These are phyloP conservation scores for Sebastes dallii DNA, from an alignment of 2,797 vertebrate species.

Conservation along the genomic window DNA sequence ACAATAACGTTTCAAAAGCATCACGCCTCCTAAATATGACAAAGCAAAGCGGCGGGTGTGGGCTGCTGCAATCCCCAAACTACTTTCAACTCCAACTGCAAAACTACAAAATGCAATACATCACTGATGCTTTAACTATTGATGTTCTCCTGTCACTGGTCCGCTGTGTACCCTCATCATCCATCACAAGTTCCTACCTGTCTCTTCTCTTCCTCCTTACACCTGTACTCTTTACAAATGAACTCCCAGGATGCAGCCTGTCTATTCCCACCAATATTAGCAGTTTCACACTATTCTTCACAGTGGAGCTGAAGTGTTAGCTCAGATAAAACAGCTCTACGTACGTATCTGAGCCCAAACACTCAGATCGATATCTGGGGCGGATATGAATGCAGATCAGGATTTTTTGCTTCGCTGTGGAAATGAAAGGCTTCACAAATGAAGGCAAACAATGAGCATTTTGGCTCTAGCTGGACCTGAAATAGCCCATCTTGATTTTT, in stretches of 20 bases:
- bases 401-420: constrained; percentile 3
- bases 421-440: constrained; percentile 24
- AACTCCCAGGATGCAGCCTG: constrained; percentile 69
- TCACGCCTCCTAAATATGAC: constrained; percentile 61
- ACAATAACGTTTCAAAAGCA: constrained; percentile 65
- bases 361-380: constrained; percentile 47
- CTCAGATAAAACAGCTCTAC: constrained; percentile 46
- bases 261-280: constrained; percentile 55
- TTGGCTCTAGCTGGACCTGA: not conserved
- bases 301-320: constrained; percentile 45
- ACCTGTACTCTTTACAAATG: constrained; percentile 76
- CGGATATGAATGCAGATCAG: constrained; percentile 56
- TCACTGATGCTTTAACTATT: constrained; percentile 72
- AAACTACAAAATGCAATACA: constrained; percentile 69
- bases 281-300: constrained; percentile 40
- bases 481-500: not conserved
- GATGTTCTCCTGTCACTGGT: constrained; percentile 69
- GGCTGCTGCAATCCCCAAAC: constrained; percentile 62
- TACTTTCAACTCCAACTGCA: constrained; percentile 61
- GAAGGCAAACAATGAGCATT: constrained; percentile 6
- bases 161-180: constrained; percentile 68
- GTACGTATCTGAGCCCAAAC: constrained; percentile 23
- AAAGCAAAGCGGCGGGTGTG: constrained; percentile 56
- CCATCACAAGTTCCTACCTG: constrained; percentile 68
- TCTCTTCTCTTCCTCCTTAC: constrained; percentile 59